These are phyloP conservation scores for Monochamus alternatus DNA, from an alignment of 2,888 invertebrate genomes.

Conservation along the genomic window DNA sequence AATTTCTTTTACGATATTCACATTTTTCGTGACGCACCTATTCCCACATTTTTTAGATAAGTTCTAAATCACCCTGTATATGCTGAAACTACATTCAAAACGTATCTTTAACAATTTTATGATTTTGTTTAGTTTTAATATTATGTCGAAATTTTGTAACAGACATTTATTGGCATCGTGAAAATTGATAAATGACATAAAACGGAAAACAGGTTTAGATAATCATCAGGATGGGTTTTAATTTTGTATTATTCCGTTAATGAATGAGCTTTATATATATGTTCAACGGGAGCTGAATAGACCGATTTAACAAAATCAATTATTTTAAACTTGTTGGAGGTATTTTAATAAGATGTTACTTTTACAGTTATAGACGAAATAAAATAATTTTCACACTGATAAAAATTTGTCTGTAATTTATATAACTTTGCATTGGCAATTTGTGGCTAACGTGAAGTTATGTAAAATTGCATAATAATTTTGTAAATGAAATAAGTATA, in stretches of 20 bases:
- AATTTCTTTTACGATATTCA: too few relatives aligned
- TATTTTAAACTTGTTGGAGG: background rate
- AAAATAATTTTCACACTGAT: too few relatives aligned
- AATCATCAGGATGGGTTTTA: background rate
- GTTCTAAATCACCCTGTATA: too few relatives aligned
- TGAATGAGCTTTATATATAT: constrained; percentile 1
- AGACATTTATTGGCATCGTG: constrained; percentile 1
- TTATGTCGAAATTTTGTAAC: background rate
- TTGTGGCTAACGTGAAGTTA: too few relatives aligned
- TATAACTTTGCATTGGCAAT: too few relatives aligned
- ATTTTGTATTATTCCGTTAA: background rate
- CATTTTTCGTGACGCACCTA: too few relatives aligned
- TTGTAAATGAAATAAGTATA: too few relatives aligned
- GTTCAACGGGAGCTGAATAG: background rate
- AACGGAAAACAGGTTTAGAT: background rate
- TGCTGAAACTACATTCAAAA: too few relatives aligned
- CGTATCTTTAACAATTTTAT: too few relatives aligned
- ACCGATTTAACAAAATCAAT: background rate
- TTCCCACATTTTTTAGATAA: too few relatives aligned
- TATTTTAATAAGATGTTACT: background rate
- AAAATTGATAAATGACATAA: constrained; percentile 1
- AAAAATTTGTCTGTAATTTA: too few relatives aligned
- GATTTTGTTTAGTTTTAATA: background rate
- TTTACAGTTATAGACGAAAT: background rate
- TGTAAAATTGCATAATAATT: too few relatives aligned